Conservation (phyloP, 2,113 vertebrate species). For the Syngnathus floridae region DNA sequence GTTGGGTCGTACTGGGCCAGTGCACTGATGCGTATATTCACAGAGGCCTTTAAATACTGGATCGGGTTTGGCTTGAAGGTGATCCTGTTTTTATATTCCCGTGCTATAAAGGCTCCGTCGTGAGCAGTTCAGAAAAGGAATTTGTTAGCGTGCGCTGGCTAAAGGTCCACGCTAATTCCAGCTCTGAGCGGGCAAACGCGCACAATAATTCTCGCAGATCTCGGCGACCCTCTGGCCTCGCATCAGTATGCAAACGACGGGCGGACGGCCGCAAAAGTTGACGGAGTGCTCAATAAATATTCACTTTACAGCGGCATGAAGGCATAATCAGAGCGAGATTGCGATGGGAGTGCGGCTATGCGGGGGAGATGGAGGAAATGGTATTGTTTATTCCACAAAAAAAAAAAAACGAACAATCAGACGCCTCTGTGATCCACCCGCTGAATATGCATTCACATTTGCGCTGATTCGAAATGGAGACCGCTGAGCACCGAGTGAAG, state of each 20-base stretch:
- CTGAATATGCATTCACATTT: constrained; percentile 51
- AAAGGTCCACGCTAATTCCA: constrained; percentile 60
- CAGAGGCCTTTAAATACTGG: neutral
- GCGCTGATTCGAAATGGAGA: constrained; percentile 39
- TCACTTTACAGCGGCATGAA: constrained; percentile 59
- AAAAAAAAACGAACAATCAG: constrained; percentile 33
- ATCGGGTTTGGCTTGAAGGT: constrained; percentile 13
- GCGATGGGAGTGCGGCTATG: constrained; percentile 24
- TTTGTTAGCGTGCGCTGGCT: constrained; percentile 32
- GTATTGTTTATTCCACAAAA: constrained; percentile 21
- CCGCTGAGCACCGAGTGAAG: constrained; percentile 34
- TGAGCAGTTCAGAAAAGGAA: constrained; percentile 52
- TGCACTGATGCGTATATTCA: neutral
- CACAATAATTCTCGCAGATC: constrained; percentile 61
- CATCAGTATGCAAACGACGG: constrained; percentile 68
- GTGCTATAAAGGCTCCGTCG: constrained; percentile 28
- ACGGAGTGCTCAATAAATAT: constrained; percentile 57
- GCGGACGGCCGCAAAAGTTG: constrained; percentile 45
- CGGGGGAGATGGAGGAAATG: constrained; percentile 28
- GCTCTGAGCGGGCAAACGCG: constrained; percentile 47
- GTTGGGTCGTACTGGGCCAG: neutral
- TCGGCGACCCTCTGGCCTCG: constrained; percentile 56
- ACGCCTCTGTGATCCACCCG: constrained; percentile 41
- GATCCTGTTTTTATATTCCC: constrained; percentile 28
- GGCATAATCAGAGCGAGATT: constrained; percentile 55